Evolutionary conservation across 37 sponge, comb jelly and placozoan genomes (phyloP).

Genomic region (Mnemiopsis leidyi): DNA sequence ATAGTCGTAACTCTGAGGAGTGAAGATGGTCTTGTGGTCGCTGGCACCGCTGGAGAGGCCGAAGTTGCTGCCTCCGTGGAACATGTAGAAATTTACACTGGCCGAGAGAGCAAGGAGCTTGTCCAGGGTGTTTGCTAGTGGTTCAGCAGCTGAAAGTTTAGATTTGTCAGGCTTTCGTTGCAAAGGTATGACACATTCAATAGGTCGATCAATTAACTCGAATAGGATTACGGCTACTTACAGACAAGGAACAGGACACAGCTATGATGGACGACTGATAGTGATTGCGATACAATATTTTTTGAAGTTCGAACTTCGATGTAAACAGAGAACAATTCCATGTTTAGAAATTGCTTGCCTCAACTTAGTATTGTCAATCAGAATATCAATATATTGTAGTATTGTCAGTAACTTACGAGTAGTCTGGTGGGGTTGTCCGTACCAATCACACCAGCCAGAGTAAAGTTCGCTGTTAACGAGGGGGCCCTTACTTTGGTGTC

Average conservation of each 20-base stretch:
- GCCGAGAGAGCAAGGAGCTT: background rate
- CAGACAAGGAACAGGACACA: too few relatives aligned
- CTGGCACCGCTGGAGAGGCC: conserved; percentile 84
- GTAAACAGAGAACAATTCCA: too few relatives aligned
- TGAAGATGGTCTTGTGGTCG: conserved; percentile 56
- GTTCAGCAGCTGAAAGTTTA: background rate
- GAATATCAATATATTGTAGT: too few relatives aligned
- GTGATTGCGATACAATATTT: too few relatives aligned
- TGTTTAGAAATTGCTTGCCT: too few relatives aligned
- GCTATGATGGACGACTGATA: too few relatives aligned
- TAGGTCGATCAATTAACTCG: too few relatives aligned
- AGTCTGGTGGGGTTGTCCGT: conserved; percentile 1
- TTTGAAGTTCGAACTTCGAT: too few relatives aligned
- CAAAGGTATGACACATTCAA: too few relatives aligned
- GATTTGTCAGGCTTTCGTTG: too few relatives aligned
- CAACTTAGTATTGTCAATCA: too few relatives aligned
- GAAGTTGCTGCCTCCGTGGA: conserved; percentile 89
- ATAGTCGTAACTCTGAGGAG: conserved; percentile 89
- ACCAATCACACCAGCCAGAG: conserved; percentile 64
- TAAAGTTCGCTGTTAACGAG: conserved; percentile 54
- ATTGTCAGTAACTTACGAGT: conserved; percentile 8
- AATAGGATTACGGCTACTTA: too few relatives aligned
- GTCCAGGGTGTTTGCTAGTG: background rate
- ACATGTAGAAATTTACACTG: conserved; percentile 59
- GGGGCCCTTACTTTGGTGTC: conserved; percentile 3